phyloP scores from a whole-genome alignment of 2,113 vertebrate genomes.

The Naja naja region DNA sequence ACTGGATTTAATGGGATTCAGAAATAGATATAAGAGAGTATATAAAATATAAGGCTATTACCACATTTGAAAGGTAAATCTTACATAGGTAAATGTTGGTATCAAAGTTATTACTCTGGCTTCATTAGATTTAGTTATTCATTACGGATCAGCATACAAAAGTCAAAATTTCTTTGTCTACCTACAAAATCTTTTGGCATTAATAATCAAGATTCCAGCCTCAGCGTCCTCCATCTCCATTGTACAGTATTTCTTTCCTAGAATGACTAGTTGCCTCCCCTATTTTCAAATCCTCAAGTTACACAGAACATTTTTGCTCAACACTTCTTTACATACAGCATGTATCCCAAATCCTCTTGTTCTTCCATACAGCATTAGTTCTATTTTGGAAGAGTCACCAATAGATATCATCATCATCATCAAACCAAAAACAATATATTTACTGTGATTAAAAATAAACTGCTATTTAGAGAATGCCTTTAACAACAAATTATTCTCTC shows the following conservation, averaged over 20 bases:
- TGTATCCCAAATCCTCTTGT: not conserved
- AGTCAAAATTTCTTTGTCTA: not conserved
- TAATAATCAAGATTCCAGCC: not conserved
- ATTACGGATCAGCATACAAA: not conserved
- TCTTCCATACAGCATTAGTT: not conserved
- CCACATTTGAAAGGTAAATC: not conserved
- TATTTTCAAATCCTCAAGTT: not conserved
- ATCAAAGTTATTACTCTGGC: not conserved
- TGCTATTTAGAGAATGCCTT: slow-evolving; percentile 65
- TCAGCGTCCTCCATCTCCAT: not conserved
- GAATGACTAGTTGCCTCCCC: not conserved
- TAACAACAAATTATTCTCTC: slow-evolving; percentile 59
- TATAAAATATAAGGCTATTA: too few species aligned
- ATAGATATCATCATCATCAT: slow-evolving; percentile 27
- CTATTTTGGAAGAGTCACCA: not conserved
- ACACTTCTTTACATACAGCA: not conserved
- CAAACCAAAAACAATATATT: slow-evolving; percentile 62
- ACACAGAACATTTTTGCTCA: not conserved
- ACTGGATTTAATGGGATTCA: not conserved
- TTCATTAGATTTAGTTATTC: not conserved
- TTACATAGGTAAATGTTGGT: not conserved
- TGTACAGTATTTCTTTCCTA: not conserved
- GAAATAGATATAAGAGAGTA: not conserved
- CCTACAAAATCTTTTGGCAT: not conserved
- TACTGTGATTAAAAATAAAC: slow-evolving; percentile 68